phyloP scores from a whole-genome alignment of 2,888 invertebrate species.

The Ormyrus labotus region DNA sequence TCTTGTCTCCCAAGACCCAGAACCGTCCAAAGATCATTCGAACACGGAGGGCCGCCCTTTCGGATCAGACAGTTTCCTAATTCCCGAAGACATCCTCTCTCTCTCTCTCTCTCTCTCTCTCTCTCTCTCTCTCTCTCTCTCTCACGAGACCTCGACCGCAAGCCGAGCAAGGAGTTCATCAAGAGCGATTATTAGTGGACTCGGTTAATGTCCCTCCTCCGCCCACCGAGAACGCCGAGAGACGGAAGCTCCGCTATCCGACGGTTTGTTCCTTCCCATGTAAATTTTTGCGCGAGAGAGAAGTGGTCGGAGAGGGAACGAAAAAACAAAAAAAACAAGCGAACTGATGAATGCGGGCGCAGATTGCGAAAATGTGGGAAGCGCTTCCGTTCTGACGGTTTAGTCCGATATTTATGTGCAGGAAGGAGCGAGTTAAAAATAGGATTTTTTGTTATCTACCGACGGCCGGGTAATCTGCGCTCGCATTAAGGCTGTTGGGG shows the following conservation, averaged over 20 bases:
- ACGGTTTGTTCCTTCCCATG: conserved; percentile 1
- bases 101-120: no score
- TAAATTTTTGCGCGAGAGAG: background rate
- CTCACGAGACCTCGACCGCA: conserved; percentile 24
- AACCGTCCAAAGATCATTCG: conserved; percentile 1
- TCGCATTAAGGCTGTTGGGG: no score
- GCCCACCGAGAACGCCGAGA: background rate
- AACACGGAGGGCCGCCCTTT: background rate
- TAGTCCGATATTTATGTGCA: no score
- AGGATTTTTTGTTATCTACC: no score
- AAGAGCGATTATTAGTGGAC: conserved; percentile 45
- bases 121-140: no score
- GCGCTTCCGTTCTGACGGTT: no score
- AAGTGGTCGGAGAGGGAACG: background rate
- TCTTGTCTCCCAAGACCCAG: background rate
- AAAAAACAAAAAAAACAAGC: background rate
- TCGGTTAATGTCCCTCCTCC: conserved; percentile 31
- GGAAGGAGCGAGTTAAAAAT: no score
- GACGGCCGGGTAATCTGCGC: no score
- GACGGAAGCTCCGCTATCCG: conserved; percentile 2
- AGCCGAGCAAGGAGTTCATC: conserved; percentile 28
- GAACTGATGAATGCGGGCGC: no score
- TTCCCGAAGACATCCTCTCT: no score
- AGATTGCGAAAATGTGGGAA: no score
- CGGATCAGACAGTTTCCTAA: conserved; percentile 5